A percentile compares a stretch with the other conserved stretches of the same genome.
Evolutionary conservation across 2,888 invertebrate species (phyloP).

Genomic region (Cacoxenus indagator): DNA sequence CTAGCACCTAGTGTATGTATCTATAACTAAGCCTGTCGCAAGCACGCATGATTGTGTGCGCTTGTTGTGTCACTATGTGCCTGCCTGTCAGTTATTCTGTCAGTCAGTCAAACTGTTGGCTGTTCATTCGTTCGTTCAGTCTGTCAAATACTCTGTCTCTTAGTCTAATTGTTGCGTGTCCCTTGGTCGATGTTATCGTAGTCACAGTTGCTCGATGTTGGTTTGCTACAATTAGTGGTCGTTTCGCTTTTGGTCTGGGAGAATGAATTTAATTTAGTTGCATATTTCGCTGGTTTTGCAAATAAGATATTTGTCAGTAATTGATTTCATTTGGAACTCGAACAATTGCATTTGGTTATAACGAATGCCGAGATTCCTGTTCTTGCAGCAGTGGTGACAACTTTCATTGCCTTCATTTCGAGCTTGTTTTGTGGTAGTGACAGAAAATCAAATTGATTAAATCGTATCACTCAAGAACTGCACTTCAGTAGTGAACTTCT

Average conservation of each 20-base stretch:
- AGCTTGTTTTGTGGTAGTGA: too few relatives aligned
- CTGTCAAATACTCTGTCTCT: neutral
- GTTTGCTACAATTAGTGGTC: neutral
- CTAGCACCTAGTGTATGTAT: neutral
- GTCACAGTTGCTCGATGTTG: neutral
- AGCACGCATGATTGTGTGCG: neutral
- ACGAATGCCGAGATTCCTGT: too few relatives aligned
- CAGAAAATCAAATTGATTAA: too few relatives aligned
- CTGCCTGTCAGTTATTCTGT: neutral
- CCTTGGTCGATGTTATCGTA: conserved; percentile 36
- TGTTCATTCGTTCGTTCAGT: neutral
- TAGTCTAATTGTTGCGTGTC: conserved; percentile 28
- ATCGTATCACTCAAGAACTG: too few relatives aligned
- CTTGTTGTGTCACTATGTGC: neutral
- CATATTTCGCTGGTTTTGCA: neutral
- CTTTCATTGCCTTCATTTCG: too few relatives aligned
- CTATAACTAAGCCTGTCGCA: neutral
- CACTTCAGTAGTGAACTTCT: too few relatives aligned
- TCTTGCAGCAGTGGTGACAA: too few relatives aligned
- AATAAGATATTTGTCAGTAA: conserved; percentile 5
- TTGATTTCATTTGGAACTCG: conserved; percentile 3
- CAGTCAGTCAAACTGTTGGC: neutral
- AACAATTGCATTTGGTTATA: too few relatives aligned
- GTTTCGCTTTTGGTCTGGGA: neutral
- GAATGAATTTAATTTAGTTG: neutral